Evolutionary conservation across 2,888 invertebrate species (phyloP), one percentile per base, ranked within the genome.

Genomic region (Mythimna vitellina): DNA sequence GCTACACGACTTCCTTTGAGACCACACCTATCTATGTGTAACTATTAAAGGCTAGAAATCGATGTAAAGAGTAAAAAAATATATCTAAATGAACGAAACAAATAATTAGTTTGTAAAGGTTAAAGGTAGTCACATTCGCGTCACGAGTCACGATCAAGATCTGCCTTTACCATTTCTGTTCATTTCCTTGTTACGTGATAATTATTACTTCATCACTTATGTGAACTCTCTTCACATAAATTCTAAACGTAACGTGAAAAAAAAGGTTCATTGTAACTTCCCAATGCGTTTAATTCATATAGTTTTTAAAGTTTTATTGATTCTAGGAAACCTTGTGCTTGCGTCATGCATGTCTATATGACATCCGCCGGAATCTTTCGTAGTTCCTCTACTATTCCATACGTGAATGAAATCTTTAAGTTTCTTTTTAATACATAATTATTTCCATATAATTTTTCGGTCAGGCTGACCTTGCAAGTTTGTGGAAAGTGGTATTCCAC

Each of bases 171-270:
- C 61, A 60, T 65, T 80, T 80, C 72, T 35, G 62, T 70, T 72
- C n/a, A 72, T 83, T 83, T 83, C 77, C 77, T 73, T 58, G 51
- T 77, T 73, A 80, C 70, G 62, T 65, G 70, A 75, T 82, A 77
- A 73, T 80, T 65, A 67, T 73, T 77, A 70, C 80, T 83, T 69
- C 80, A 77, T 72, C 70, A 67, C 29, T 58, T 76, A 68, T 70
- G 65, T 70, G 60, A 71, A 70, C 42, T n/a, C 7, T 60, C 53
- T 76, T 82, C 72, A 63, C 70, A 75, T 70, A 72, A 58, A 70
- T 67, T 70, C 58, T 69, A 10, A 72, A 56, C 42, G 25, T 54
- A 29, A 53, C 32, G 35, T 62, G 54, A 70, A 77, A 76, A 76
- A 66, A 65, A 54, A 20, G 29, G 42, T 72, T 73, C 49, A n/a